Conservation (phyloP, 2,797 vertebrate genomes). For the Lophius americanus region DNA sequence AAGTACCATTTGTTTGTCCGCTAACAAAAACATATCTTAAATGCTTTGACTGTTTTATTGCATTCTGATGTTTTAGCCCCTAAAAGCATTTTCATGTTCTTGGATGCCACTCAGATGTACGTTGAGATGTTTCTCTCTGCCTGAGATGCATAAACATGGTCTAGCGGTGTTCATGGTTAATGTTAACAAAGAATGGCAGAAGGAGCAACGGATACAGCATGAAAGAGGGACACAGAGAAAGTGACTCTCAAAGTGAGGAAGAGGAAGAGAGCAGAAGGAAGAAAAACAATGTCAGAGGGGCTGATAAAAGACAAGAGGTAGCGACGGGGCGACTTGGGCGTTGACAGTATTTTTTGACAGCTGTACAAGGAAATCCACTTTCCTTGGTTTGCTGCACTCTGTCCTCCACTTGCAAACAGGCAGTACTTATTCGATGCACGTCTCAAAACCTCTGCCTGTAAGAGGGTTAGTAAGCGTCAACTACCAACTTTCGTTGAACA, state of each 20-base stretch:
- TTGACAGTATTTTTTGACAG: conserved; percentile 64
- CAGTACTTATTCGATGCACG: conserved; percentile 18
- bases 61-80: conserved; percentile 34
- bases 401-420: conserved; percentile 53
- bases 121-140: conserved; percentile 17
- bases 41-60: conserved; percentile 27
- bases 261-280: conserved; percentile 10
- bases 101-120: conserved; percentile 15
- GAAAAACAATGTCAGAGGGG: conserved; percentile 10
- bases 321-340: conserved; percentile 27
- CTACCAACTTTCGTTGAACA: conserved; percentile 9
- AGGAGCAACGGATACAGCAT: conserved; percentile 6
- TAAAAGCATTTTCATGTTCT: conserved; percentile 71
- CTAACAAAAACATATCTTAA: conserved; percentile 4
- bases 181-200: conserved; percentile 34
- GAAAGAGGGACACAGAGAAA: background rate
- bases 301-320: conserved; percentile 46
- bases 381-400: conserved; percentile 48
- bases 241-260: background rate
- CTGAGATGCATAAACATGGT: conserved; percentile 26
- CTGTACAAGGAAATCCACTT: conserved; percentile 69
- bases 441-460: conserved; percentile 47
- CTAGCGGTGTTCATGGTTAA: conserved; percentile 15
- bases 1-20: background rate
- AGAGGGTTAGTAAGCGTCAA: conserved; percentile 13